Conservation (phyloP, 2,888 invertebrate species). For the Campaea margaritaria region DNA sequence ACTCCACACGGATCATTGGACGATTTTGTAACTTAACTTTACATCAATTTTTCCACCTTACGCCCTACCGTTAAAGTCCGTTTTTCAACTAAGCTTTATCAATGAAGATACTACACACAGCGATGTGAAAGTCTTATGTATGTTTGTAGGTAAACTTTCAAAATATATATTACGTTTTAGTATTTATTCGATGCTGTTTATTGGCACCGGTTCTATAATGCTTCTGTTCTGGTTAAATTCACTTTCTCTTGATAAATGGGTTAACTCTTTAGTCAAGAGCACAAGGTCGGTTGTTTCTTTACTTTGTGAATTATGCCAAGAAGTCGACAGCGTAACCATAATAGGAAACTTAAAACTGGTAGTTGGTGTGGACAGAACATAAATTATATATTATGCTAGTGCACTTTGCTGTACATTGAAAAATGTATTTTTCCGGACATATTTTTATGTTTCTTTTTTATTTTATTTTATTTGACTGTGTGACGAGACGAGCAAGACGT, state of each 20-base stretch:
- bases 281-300: not conserved
- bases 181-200: conserved; percentile 32
- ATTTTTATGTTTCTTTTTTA: too few relatives aligned
- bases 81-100: conserved; percentile 6
- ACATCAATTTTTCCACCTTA: conserved; percentile 4
- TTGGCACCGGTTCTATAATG: conserved; percentile 22
- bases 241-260: conserved; percentile 28
- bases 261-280: not conserved
- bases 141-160: conserved; percentile 39
- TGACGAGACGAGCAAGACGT: too few relatives aligned
- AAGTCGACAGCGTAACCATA: too few relatives aligned
- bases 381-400: too few relatives aligned
- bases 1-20: too few relatives aligned
- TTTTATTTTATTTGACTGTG: too few relatives aligned
- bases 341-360: too few relatives aligned
- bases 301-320: too few relatives aligned
- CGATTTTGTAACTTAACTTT: too few relatives aligned
- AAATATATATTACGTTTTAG: conserved; percentile 33
- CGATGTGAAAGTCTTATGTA: conserved; percentile 37
- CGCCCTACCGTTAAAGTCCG: conserved; percentile 9
- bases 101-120: conserved; percentile 7
- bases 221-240: conserved; percentile 19
- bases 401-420: too few relatives aligned
- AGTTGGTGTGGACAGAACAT: too few relatives aligned
- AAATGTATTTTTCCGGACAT: too few relatives aligned